Base-by-base conservation (phyloP, 2,888 invertebrate species). In the Lasioglossum oenotherae region DNA sequence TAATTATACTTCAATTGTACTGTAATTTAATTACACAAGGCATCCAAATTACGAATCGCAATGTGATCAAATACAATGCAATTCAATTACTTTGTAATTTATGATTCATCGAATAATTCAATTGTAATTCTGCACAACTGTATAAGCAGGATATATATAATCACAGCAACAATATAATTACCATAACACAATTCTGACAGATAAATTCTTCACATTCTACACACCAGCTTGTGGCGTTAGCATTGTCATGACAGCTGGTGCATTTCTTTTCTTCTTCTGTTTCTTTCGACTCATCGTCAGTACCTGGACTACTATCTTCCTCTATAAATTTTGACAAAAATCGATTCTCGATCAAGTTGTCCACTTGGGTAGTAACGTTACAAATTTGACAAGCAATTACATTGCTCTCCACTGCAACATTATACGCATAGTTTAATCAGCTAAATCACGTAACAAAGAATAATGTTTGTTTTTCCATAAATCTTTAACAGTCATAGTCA, bases 181-280 rank as follows among this genome's bases (percentile, higher is more conserved):
- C 96, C 95, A 95, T 93, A 78, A 98, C 98, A 95, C 99, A 99
- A 95, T 97, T 98, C 94, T 98, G 98, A 96, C 99, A 99, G 93
- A 99, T 98, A 96, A 98, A 98, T 95, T 99, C 98, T 0, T 97
- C 97, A 95, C 99, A 99, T 94, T 99, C 98, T 19, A 97, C 97
- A 95, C 99, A 99, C 97, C 98, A 98, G 93, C 97, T 97, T 81
- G 98, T 97, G 83, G 98, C 98, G 31, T 96, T 96, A 88, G 97
- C 97, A 90, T 97, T 97, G 93, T 98, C 98, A 90, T 97, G 98
- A 95, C 98, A 98, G 95, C 98, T 98, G 93, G 98, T 98, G 95
- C 98, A 99, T 93, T 97, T 97, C 80, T 96, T 95, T 74, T 96
- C 96, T 49, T 95, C 95, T 14, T 91, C 90, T 0, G 86, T 90